Evolutionary conservation across 2,113 vertebrate genomes (phyloP).

Genomic region (Erpornis zantholeuca): DNA sequence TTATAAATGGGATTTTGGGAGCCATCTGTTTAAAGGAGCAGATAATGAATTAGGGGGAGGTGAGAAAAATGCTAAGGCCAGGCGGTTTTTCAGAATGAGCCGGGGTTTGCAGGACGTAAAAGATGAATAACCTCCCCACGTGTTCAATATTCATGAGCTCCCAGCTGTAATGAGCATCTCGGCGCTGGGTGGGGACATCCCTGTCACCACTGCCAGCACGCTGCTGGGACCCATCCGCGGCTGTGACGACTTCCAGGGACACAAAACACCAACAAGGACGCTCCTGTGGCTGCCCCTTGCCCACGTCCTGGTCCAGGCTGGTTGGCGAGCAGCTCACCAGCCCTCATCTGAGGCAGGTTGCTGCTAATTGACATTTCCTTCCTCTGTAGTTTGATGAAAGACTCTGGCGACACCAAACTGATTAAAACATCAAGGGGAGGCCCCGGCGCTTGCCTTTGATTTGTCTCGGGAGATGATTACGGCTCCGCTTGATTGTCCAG

Average conservation of each 20-base stretch:
- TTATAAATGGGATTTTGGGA: slow-evolving; percentile 48
- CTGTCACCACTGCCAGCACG: not conserved
- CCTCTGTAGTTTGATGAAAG: slow-evolving; percentile 66
- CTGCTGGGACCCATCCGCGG: not conserved
- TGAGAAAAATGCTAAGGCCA: slow-evolving; percentile 57
- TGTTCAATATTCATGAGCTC: slow-evolving; percentile 66
- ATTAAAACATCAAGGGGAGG: slow-evolving; percentile 65
- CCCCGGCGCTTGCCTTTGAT: slow-evolving; percentile 36
- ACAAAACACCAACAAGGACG: fast-evolving
- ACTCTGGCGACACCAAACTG: slow-evolving; percentile 32
- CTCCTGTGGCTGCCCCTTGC: not conserved
- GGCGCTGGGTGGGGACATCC: slow-evolving; percentile 9
- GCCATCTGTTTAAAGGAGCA: slow-evolving; percentile 56
- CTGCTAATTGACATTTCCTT: slow-evolving; percentile 57
- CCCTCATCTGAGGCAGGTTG: not conserved
- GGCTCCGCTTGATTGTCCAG: not conserved
- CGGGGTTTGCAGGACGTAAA: slow-evolving; percentile 22
- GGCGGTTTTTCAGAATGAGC: slow-evolving; percentile 62
- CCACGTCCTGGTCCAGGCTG: not conserved
- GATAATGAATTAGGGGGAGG: slow-evolving; percentile 57
- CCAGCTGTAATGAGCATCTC: not conserved
- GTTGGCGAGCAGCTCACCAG: not conserved
- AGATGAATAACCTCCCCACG: slow-evolving; percentile 63
- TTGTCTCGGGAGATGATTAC: slow-evolving; percentile 11
- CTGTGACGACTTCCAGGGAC: not conserved